Evolutionary conservation across 1,140 invertebrate genomes (phyloP).

Genomic region (Sitophilus oryzae): DNA sequence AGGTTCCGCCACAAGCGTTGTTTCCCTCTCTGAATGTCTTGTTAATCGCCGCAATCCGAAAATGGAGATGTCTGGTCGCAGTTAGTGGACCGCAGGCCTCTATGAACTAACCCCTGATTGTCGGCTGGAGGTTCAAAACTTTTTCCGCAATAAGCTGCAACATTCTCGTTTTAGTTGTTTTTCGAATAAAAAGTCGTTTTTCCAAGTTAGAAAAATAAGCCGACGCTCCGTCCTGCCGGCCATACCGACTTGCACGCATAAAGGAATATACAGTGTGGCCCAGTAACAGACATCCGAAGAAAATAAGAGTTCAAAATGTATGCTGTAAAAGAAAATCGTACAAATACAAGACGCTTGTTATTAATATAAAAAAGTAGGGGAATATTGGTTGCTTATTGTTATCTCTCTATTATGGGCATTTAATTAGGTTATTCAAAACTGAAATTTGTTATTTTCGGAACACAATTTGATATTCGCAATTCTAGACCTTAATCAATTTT

Average conservation of each 20-base stretch:
- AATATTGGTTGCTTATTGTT: neutral
- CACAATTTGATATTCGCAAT: too few species aligned
- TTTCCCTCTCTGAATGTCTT: slow-evolving; percentile 20
- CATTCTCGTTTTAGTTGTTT: slow-evolving; percentile 34
- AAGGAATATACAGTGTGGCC: neutral
- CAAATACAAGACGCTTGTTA: neutral
- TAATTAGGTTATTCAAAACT: too few species aligned
- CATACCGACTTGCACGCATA: neutral
- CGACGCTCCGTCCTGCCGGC: neutral
- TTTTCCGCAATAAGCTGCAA: slow-evolving; percentile 37
- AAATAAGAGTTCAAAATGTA: neutral
- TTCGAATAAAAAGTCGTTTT: slow-evolving; percentile 39
- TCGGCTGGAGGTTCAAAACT: slow-evolving; percentile 32
- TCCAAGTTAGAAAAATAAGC: slow-evolving; percentile 35
- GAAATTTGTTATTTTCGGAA: too few species aligned
- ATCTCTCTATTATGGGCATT: too few species aligned
- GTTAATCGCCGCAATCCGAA: slow-evolving; percentile 36
- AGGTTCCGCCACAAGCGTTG: slow-evolving; percentile 12
- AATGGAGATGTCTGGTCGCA: slow-evolving; percentile 38
- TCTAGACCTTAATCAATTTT: too few species aligned
- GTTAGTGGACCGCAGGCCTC: slow-evolving; percentile 29
- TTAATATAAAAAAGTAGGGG: neutral
- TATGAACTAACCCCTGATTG: slow-evolving; percentile 41
- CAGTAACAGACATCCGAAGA: neutral
- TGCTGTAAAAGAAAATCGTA: neutral